Base-by-base conservation (phyloP, 2,888 invertebrate genomes). In the Galerucella pusilla region DNA sequence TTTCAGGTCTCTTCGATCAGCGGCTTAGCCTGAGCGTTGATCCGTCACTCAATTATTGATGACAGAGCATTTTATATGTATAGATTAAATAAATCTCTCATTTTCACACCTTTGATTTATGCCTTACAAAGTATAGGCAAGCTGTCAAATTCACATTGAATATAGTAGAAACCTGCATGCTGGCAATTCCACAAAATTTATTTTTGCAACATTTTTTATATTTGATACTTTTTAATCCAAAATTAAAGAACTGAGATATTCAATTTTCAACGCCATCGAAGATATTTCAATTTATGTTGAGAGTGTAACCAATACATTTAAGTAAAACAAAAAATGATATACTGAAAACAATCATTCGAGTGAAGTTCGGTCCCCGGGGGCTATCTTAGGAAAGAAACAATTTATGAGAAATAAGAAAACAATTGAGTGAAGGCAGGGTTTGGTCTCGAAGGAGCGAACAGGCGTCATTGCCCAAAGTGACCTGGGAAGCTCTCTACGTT, bases 361-460 rank as follows among this genome's bases (percentile, higher is more conserved):
- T 81, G 84, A 85, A 85, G 82, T 84, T 82, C 71, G 75, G 73
- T 81, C 85, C 80, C 85, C 64, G 64, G 81, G 79, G 85, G 80
- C 75, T 78, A 76, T 81, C 83, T 84, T 81, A 82, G 82, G 81
- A 81, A 80, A 83, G 83, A 85, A 86, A 85, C 85, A 86, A 85
- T 86, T 85, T 86, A 84, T 85, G 85, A 85, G 85, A 85, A 86
- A 86, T 85, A 84, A 84, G 85, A 85, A 85, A 85, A 85, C 86
- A 86, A 86, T 86, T 81, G 85, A 85, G 83, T 84, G 81, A 83
- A 84, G 83, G 83, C 82, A 83, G 84, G 83, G 84, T 80, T 81
- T 76, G 78, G 83, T 83, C 85, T 83, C 84, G 42, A 70, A 81
- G 84, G 85, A 83, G 77, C 74, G 78, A 77, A 71, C 78, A 74